Evolutionary conservation across 2,113 vertebrate species (phyloP), one percentile per base, ranked within the genome.

Genomic region (Ibidorhyncha struthersii): DNA sequence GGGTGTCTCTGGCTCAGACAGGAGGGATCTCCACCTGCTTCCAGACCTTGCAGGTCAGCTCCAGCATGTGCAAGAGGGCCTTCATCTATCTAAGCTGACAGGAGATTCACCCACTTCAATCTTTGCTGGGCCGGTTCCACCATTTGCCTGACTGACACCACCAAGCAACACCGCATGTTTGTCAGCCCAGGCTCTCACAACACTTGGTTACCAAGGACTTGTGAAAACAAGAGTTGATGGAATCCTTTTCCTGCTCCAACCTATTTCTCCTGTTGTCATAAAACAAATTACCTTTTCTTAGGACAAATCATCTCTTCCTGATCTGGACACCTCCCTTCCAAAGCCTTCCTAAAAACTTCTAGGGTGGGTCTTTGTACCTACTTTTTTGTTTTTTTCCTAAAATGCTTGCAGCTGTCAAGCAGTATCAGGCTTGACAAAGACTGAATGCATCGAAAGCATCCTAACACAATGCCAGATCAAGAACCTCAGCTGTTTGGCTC

Each of bases 91-190:
- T 56, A 20, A 82, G 49, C 17, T 21, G 20, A 23, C 43, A 77
- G n/a, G 50, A 73, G 52, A 72, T 58, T 79, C 72, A 71, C 47
- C 40, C 69, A 20, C 63, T 66, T 2, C 36, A 16, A 0, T 23
- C 76, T 70, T 20, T 34, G 32, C 67, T 71, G 71, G n/a, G 88
- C 67, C 79, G 47, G 30, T 59, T 63, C 72, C 61, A 55, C 0
- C 5, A 1, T 34, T 2, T 34, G 19, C 55, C 27, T 61, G 79
- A 45, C 38, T 53, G 78, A 92, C 45, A 85, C 9, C n/a, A 27
- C 52, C 10, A 23, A 67, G 59, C 40, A 63, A 61, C 40, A 29
- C 36, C 14, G 1, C 0, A 0, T 32, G 30, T 47, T 30, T 79
- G 47, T 45, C 56, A 91, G 58, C 25, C 53, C 36, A 0, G 6